phyloP scores from a whole-genome alignment of 2,888 invertebrate genomes.

The Spilosoma lubricipeda region DNA sequence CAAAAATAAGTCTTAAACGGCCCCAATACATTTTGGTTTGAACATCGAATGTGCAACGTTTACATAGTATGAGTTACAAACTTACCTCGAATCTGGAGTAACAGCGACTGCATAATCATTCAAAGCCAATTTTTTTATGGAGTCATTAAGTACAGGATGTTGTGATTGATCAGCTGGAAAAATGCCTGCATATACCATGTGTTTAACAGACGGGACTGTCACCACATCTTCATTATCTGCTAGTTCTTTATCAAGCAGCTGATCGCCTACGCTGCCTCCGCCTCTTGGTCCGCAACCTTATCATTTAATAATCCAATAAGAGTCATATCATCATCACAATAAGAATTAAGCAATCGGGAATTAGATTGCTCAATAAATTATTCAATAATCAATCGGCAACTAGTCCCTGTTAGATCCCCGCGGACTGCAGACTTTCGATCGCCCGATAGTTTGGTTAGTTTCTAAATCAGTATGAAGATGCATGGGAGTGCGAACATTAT shows the following conservation, averaged over 20 bases:
- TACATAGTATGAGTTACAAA: not conserved
- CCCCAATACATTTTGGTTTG: not conserved
- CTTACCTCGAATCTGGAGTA: conserved; percentile 91
- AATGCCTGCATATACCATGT: conserved; percentile 87
- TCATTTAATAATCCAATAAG: too few relatives aligned
- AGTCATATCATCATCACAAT: not conserved
- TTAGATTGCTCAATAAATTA: not conserved
- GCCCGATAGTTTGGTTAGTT: too few relatives aligned
- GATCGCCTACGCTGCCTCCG: conserved; percentile 80
- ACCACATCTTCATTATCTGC: conserved; percentile 54
- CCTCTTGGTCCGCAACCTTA: conserved; percentile 80
- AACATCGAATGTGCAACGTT: not conserved
- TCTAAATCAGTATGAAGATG: too few relatives aligned
- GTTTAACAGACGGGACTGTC: conserved; percentile 68
- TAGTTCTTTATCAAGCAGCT: conserved; percentile 69
- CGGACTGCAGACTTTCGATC: too few relatives aligned
- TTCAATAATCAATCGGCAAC: too few relatives aligned
- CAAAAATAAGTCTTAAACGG: not conserved
- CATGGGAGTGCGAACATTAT: too few relatives aligned
- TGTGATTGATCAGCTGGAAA: conserved; percentile 97
- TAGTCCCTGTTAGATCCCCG: too few relatives aligned
- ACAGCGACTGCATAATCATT: conserved; percentile 98
- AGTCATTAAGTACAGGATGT: conserved; percentile 89
- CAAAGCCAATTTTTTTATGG: conserved; percentile 96
- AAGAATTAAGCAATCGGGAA: not conserved